Base-by-base conservation (phyloP, 2,888 invertebrate species). In the Sphaeridia pumilis region DNA sequence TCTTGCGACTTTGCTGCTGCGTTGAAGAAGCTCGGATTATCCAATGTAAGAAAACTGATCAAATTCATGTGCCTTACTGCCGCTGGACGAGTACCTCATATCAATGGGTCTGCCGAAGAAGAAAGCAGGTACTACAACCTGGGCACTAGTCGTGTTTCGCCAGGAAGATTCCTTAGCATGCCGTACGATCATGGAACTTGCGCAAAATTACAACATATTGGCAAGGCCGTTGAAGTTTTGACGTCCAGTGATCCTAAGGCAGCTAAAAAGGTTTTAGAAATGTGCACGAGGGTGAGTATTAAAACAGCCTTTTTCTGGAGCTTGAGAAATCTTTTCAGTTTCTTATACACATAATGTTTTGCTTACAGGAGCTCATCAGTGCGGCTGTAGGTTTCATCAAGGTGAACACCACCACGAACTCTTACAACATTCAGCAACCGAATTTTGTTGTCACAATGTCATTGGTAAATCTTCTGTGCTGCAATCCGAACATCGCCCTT, bases 21-120 rank as follows among this genome's bases (percentile, higher is more conserved):
- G 3, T 66, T 76, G 49, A 70, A 72, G 54, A 70, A 70, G 14
- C 70, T 75, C 26, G 75, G 75, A n/a, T 68, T 80, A 52, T 74
- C 75, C 2, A 78, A 79, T 67, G 75, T 79, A 34, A 72, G 74
- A 50, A 74, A 77, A 64, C 72, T 79, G 1, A 75, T 78, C 1
- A 72, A 75, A 12, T 70, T 79, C 26, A 79, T 79, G 79, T 76
- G 76, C 24, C 67, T 79, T 49, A 75, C 76, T 41, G 78, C 79
- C 3, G 73, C 75, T 60, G 76, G 76, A 38, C 71, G 76, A 51
- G 68, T 73, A 5, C 52, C 56, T n/a, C 47, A 44, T 12, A 45
- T 50, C 12, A 55, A 54, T 22, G 54, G 41, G 12, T 43, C 38
- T 20, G 52, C 58, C n/a, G 58, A 56, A n/a, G 61, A 63, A 2